A percentile compares a stretch with the other conserved stretches of the same genome.
phyloP scores from a whole-genome alignment of 2,797 vertebrate species.

The Choloepus didactylus region DNA sequence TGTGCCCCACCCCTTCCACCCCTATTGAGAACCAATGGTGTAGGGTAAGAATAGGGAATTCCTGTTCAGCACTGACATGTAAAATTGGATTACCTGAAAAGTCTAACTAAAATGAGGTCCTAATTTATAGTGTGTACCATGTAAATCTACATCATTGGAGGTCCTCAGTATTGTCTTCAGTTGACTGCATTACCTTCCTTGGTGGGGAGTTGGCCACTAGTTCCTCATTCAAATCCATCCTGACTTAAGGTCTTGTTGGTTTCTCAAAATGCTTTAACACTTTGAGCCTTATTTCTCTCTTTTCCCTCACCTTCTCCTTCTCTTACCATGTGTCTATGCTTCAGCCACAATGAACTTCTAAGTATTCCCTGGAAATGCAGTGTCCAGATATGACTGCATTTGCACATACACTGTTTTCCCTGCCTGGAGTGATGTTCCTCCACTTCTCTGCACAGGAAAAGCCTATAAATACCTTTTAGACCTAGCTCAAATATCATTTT shows the following conservation, averaged over 20 bases:
- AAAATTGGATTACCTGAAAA: background rate
- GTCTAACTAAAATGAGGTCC: background rate
- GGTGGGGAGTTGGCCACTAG: background rate
- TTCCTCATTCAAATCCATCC: background rate
- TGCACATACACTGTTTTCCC: background rate
- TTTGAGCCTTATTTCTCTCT: background rate
- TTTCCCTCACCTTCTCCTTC: background rate
- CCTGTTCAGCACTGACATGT: background rate
- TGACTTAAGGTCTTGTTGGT: background rate
- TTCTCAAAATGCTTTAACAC: background rate
- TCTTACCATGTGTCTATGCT: background rate
- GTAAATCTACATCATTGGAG: background rate
- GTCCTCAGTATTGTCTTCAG: background rate
- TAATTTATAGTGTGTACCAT: background rate
- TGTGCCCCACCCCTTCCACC: rapidly evolving
- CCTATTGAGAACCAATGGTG: background rate
- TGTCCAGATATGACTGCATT: background rate
- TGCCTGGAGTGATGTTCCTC: background rate
- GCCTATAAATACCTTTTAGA: background rate
- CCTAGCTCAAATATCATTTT: slow-evolving; percentile 21
- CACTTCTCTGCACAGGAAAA: background rate
- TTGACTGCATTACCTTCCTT: background rate
- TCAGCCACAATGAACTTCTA: background rate
- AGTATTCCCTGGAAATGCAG: background rate
- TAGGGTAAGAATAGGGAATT: background rate